Evolutionary conservation across 2,797 vertebrate genomes (phyloP).

Genomic region (Chaetophractus vellerosus): DNA sequence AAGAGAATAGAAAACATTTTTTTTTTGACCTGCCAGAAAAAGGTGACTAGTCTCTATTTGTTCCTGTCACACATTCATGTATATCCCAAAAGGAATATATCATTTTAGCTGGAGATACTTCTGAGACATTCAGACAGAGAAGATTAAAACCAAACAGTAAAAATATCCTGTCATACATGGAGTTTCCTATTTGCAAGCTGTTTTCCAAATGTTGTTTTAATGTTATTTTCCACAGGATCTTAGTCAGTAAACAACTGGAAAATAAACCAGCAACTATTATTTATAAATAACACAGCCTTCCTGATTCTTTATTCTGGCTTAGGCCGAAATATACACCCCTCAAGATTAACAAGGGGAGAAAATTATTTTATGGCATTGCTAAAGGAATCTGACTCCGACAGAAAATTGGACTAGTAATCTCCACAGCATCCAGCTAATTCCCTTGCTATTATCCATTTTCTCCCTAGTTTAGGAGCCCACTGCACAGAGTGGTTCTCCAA

Average conservation of each 20-base stretch:
- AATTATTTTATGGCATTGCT: background rate
- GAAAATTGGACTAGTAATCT: background rate
- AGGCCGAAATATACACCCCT: background rate
- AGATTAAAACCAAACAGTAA: constrained; percentile 71
- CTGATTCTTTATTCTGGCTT: background rate
- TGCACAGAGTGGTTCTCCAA: background rate
- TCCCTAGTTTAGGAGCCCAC: background rate
- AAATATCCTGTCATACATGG: constrained; percentile 33
- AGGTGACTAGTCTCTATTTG: background rate
- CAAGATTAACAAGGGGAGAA: background rate
- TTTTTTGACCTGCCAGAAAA: background rate
- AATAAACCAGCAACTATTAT: constrained; percentile 64
- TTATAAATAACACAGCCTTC: constrained; percentile 54
- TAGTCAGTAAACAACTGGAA: constrained; percentile 46
- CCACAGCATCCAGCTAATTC: background rate
- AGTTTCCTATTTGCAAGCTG: constrained; percentile 51
- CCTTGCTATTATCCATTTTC: background rate
- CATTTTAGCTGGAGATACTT: constrained; percentile 52
- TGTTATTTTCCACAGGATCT: constrained; percentile 61
- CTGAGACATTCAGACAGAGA: constrained; percentile 38
- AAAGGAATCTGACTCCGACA: constrained; percentile 1
- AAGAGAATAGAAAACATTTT: constrained; percentile 2
- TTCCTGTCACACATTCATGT: background rate
- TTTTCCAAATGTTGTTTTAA: constrained; percentile 69
- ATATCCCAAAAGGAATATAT: constrained; percentile 19